Percentiles rank a stretch among this genome's conserved stretches.
Evolutionary conservation across 2,797 vertebrate genomes (phyloP).

Genomic region (Anguilla megastoma): DNA sequence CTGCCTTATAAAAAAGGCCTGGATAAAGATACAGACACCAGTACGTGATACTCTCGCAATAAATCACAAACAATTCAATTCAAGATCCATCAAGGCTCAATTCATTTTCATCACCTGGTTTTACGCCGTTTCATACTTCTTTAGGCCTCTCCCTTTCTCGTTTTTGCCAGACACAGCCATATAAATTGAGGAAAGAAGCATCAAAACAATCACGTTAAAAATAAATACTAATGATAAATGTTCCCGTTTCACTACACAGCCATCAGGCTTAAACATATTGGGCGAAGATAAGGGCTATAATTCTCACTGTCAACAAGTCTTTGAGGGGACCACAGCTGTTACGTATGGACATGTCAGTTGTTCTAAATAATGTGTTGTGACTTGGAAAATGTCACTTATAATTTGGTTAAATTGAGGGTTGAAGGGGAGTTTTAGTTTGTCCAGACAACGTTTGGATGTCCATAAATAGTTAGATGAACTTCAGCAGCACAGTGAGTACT

Average conservation of each 20-base stretch:
- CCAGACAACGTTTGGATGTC: background rate
- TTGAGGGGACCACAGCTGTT: background rate
- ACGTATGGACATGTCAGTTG: background rate
- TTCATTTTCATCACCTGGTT: constrained; percentile 35
- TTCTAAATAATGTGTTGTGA: background rate
- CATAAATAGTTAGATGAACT: too few relatives aligned
- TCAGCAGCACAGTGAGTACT: too few relatives aligned
- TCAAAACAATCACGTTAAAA: background rate
- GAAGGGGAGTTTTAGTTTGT: background rate
- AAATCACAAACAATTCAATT: constrained; percentile 43
- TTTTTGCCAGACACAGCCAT: background rate
- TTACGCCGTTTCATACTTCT: background rate
- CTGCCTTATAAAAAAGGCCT: constrained; percentile 22
- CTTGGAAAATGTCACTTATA: background rate
- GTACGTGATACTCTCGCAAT: constrained; percentile 22
- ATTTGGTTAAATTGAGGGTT: background rate
- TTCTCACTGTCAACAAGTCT: background rate
- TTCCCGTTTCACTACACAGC: background rate
- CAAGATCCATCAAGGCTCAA: constrained; percentile 26
- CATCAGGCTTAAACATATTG: background rate
- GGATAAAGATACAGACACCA: constrained; percentile 3
- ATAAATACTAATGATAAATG: background rate
- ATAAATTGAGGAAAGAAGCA: background rate
- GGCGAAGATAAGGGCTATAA: background rate
- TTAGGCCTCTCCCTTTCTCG: too few relatives aligned